These are phyloP conservation scores for Volucella inflata DNA, from an alignment of 2,888 invertebrate species.

Conservation along the genomic window DNA sequence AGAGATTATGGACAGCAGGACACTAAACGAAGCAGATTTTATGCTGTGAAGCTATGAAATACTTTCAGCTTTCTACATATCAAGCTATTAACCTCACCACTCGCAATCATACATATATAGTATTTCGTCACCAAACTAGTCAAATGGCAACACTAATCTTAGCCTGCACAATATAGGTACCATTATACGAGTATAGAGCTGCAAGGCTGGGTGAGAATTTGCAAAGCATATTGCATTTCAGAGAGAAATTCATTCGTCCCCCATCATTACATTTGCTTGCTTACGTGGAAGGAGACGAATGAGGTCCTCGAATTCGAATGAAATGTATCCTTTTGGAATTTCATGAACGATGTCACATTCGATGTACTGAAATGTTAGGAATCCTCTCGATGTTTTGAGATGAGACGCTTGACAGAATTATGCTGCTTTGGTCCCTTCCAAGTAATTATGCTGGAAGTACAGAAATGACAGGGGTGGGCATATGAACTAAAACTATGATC, in stretches of 20 bases:
- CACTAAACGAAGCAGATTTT: too few relatives aligned
- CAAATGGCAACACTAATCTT: too few relatives aligned
- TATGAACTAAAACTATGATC: slow-evolving; percentile 53
- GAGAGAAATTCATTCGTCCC: not conserved
- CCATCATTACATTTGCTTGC: slow-evolving; percentile 43
- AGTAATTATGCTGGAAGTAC: slow-evolving; percentile 40
- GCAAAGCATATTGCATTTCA: not conserved
- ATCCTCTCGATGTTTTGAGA: slow-evolving; percentile 45
- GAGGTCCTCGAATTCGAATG: not conserved
- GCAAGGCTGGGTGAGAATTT: not conserved
- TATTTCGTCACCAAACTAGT: too few relatives aligned
- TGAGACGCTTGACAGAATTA: slow-evolving; percentile 49
- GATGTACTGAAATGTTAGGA: slow-evolving; percentile 12
- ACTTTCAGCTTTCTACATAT: too few relatives aligned
- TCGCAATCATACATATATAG: too few relatives aligned
- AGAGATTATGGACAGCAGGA: too few relatives aligned
- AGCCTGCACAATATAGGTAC: too few relatives aligned
- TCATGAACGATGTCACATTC: not conserved
- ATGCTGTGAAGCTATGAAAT: too few relatives aligned
- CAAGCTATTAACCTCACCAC: too few relatives aligned
- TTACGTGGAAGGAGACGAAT: slow-evolving; percentile 18
- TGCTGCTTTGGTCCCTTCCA: slow-evolving; percentile 39
- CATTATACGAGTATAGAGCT: not conserved
- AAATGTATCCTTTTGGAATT: slow-evolving; percentile 15
- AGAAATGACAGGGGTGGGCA: not conserved